phyloP scores from a whole-genome alignment of 2,888 invertebrate species.

The Agrotis exclamationis region DNA sequence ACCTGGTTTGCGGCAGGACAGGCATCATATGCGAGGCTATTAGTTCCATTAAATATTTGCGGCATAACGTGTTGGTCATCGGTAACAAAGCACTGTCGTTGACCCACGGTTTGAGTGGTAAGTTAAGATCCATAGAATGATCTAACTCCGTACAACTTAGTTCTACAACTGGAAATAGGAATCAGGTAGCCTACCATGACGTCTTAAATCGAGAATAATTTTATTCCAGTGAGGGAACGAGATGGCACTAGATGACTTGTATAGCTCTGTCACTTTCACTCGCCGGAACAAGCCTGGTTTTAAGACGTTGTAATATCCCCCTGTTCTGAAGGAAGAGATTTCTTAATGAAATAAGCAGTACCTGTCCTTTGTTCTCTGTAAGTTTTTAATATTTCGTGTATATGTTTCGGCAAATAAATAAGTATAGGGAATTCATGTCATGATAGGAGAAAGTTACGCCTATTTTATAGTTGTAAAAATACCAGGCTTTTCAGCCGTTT shows the following conservation, averaged over 20 bases:
- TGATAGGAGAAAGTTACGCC: not conserved
- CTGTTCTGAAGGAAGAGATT: no score
- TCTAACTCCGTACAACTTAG: slow-evolving; percentile 22
- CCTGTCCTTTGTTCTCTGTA: no score
- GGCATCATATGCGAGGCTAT: not conserved
- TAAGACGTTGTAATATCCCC: no score
- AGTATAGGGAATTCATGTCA: not conserved
- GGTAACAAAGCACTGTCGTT: slow-evolving; percentile 21
- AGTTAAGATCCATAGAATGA: slow-evolving; percentile 26
- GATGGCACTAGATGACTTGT: no score
- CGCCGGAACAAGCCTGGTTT: no score
- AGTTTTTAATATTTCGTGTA: no score
- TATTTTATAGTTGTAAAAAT: slow-evolving; percentile 20
- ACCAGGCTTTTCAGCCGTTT: not conserved
- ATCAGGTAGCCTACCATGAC: no score
- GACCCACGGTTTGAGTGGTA: slow-evolving; percentile 29
- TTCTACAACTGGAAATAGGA: slow-evolving; percentile 19
- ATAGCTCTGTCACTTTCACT: no score
- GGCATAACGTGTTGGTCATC: slow-evolving; percentile 38
- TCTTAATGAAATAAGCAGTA: no score
- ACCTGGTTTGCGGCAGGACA: not conserved
- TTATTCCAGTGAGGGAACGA: no score
- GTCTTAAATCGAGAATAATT: no score
- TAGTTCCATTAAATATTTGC: slow-evolving; percentile 40
- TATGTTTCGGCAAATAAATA: no score